These are phyloP conservation scores for Stegostoma tigrinum DNA, from an alignment of 2,113 vertebrate genomes.

Conservation along the genomic window DNA sequence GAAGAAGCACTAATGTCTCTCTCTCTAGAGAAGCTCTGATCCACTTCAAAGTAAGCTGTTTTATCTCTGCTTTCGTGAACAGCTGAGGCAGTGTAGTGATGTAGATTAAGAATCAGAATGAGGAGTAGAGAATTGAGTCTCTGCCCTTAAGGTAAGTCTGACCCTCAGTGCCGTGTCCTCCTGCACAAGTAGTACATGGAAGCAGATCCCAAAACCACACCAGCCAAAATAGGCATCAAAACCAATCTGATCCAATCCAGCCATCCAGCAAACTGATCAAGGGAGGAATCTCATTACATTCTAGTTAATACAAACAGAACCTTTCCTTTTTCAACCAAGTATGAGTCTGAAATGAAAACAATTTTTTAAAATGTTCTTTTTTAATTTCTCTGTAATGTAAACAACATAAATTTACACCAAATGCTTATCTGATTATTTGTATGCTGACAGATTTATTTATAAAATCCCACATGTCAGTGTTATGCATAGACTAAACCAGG, in stretches of 20 bases:
- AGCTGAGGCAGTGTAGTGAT: background rate
- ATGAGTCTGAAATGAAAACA: background rate
- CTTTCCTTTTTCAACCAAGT: background rate
- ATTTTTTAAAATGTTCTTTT: background rate
- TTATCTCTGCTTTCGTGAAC: background rate
- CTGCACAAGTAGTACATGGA: too few relatives aligned
- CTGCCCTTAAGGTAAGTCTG: too few relatives aligned
- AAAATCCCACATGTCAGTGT: background rate
- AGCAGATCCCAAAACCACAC: too few relatives aligned
- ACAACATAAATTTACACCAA: conserved; percentile 25
- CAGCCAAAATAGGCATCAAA: too few relatives aligned
- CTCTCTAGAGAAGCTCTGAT: background rate
- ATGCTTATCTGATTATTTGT: background rate
- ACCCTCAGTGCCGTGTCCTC: too few relatives aligned
- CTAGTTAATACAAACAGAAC: background rate
- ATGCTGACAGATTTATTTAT: conserved; percentile 22
- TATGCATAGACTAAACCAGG: background rate
- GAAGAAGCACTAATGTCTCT: background rate
- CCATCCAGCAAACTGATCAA: background rate
- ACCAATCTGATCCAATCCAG: too few relatives aligned
- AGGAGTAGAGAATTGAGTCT: too few relatives aligned
- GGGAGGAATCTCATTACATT: background rate
- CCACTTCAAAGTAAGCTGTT: background rate
- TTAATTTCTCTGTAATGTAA: background rate
- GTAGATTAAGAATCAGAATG: too few relatives aligned